These are phyloP conservation scores for Pseudonaja textilis DNA, from an alignment of 2,113 vertebrate species.

Conservation along the genomic window DNA sequence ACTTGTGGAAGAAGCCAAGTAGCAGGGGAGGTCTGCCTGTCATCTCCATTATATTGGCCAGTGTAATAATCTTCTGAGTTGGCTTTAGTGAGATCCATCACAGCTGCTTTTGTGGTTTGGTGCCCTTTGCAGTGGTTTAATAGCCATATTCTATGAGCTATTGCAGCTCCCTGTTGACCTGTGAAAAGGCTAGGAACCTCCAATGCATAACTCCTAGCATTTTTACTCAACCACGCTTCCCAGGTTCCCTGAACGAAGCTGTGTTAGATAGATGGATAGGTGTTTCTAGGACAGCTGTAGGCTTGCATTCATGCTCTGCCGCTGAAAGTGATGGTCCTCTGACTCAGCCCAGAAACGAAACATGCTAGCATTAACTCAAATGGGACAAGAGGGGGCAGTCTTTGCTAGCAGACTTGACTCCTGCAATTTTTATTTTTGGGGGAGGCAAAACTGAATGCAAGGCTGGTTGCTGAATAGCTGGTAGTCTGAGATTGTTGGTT, in stretches of 20 bases:
- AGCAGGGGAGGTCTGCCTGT: neutral
- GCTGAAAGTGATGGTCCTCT: neutral
- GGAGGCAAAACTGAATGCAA: neutral
- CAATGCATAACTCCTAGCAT: neutral
- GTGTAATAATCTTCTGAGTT: neutral
- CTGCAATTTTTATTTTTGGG: neutral
- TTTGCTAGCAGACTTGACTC: neutral
- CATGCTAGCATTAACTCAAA: neutral
- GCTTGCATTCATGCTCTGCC: neutral
- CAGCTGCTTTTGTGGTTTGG: neutral
- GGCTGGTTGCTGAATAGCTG: neutral
- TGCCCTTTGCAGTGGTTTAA: neutral
- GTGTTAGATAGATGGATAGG: neutral
- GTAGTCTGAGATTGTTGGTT: neutral
- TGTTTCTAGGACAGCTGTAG: neutral
- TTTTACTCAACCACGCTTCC: neutral
- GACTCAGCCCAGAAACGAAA: neutral
- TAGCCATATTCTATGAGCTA: neutral
- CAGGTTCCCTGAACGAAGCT: neutral
- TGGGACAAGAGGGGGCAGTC: neutral
- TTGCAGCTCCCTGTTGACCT: neutral
- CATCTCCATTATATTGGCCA: neutral
- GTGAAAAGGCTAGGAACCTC: neutral
- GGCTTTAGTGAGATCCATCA: neutral
- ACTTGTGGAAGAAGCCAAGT: neutral